Conservation (phyloP, 2,113 vertebrate species). For the Lepidothrix coronata region DNA sequence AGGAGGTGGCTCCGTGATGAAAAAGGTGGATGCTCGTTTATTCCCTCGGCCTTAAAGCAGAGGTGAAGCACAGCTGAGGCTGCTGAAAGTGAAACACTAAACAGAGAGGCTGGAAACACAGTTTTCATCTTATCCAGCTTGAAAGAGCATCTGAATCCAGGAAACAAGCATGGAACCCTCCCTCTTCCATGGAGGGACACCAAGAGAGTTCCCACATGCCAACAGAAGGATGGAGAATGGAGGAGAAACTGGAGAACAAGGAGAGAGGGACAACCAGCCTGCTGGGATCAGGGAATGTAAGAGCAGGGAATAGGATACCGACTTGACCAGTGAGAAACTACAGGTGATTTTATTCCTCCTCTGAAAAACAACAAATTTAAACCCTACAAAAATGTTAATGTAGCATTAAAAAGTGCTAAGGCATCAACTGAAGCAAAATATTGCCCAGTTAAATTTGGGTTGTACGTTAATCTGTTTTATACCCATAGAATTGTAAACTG, state of each 20-base stretch:
- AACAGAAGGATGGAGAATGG: background rate
- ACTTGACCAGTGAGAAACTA: accelerated
- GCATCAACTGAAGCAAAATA: background rate
- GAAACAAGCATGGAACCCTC: background rate
- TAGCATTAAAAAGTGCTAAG: background rate
- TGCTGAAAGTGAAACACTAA: background rate
- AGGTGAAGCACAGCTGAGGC: background rate
- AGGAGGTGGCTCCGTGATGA: background rate
- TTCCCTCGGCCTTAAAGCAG: background rate
- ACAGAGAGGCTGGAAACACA: background rate
- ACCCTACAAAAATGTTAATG: background rate
- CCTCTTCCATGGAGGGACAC: background rate
- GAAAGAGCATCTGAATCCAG: background rate
- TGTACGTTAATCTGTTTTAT: background rate
- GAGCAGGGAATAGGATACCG: background rate
- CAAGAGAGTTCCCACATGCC: background rate
- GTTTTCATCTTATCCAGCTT: background rate
- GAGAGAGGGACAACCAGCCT: background rate
- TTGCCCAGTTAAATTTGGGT: background rate
- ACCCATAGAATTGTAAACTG: background rate
- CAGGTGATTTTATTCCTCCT: background rate
- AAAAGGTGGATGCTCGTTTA: background rate
- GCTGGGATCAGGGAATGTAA: accelerated
- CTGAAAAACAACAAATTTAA: background rate
- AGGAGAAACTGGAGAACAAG: background rate